Base-by-base conservation (phyloP, 2,888 invertebrate genomes). In the Dryadula phaetusa region DNA sequence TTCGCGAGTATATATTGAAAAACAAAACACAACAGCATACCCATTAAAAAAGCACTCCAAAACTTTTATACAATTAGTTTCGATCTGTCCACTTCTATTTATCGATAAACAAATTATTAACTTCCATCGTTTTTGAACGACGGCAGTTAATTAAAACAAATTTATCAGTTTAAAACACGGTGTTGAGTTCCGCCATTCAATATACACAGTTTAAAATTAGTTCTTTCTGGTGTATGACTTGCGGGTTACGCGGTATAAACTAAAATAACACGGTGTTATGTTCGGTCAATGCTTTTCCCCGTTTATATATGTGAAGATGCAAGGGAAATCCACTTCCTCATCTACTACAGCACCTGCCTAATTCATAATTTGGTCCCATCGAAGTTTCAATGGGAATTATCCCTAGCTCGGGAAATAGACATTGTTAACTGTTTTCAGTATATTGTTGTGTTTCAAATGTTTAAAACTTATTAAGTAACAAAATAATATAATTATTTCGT, bases 281-380 rank as follows among this genome's bases (percentile, higher is more conserved):
- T 28, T 28, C 28, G 3, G 28, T 6, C 28, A n/a, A n/a, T n/a
- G n/a, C n/a, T n/a, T n/a, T 3, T 32, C 32, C 8, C 32, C 8
- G 5, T 8, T 5, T 32, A 32, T 7, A 32, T 7, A 32, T 8
- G 12, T 37, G 1, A 12, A 37, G 12, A 37, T 3, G 8, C 5
- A 18, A 4, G n/a, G 6, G 20, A 37, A 37, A 8, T 40, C n/a
- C n/a, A 40, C 18, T 5, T 56, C 8, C n/a, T 20, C 22, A n/a
- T 4, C 14, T 1, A 5, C 5, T 64, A 32, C 62, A 64, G 53
- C 62, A 58, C 53, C 53, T 47, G 7, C 68, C 68, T 65, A 54
- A 67, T 16, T 62, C 58, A 40, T 61, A 46, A 58, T 63, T 62
- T 28, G 40, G 32, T 53, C 28, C 20, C 62, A 20, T 69, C 37